Percentiles rank a stretch among this genome's conserved stretches.
phyloP scores from a whole-genome alignment of 2,888 invertebrate species.

The Lingula anatina region DNA sequence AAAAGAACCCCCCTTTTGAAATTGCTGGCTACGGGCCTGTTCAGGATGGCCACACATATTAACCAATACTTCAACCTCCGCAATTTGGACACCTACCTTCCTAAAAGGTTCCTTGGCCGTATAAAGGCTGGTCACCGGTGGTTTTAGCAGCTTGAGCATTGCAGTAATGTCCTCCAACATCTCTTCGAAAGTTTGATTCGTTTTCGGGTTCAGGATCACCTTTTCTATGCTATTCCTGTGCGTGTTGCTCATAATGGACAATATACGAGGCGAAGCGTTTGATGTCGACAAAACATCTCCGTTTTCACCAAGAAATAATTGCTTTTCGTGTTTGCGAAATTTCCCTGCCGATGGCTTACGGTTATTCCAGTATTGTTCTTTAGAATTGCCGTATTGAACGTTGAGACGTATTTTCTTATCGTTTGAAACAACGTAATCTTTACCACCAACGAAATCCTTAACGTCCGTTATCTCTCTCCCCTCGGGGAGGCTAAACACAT shows the following conservation, averaged over 20 bases:
- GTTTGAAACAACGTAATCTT: conserved; percentile 87
- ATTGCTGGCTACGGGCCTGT: too few relatives aligned
- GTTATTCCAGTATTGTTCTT: conserved; percentile 28
- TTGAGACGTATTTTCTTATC: conserved; percentile 58
- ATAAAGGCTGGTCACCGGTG: conserved; percentile 81
- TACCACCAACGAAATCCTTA: conserved; percentile 61
- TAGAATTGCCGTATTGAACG: conserved; percentile 28
- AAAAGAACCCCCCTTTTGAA: too few relatives aligned
- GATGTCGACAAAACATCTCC: not conserved
- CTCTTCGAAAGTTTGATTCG: conserved; percentile 90
- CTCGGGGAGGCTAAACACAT: conserved; percentile 82
- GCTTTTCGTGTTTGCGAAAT: conserved; percentile 23
- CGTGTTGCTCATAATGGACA: conserved; percentile 89
- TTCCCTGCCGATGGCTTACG: conserved; percentile 17
- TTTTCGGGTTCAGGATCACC: conserved; percentile 83
- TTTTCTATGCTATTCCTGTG: conserved; percentile 66
- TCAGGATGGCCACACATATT: too few relatives aligned
- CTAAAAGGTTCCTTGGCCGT: conserved; percentile 74
- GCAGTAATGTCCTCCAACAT: conserved; percentile 74
- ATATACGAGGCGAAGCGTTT: conserved; percentile 14
- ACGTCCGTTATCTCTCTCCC: conserved; percentile 71
- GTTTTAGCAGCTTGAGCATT: conserved; percentile 22
- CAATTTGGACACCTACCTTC: too few relatives aligned
- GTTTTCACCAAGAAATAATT: conserved; percentile 15
- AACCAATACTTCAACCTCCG: too few relatives aligned